Conservation (phyloP, 1,140 invertebrate species). For the Lepidurus couesii region DNA sequence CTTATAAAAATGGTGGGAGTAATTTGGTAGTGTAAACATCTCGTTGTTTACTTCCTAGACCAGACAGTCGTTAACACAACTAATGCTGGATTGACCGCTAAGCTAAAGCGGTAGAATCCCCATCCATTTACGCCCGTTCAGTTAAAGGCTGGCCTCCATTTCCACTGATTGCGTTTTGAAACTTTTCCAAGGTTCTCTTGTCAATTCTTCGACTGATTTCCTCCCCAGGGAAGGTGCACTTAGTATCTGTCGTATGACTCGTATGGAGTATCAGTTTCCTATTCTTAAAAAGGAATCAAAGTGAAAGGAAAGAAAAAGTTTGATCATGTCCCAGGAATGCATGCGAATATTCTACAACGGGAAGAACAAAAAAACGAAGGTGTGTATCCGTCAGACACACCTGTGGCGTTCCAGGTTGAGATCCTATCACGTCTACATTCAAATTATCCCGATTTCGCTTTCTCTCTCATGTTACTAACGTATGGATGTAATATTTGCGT, state of each 20-base stretch:
- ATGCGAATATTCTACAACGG: background rate
- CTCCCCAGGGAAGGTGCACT: background rate
- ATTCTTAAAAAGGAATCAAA: no score
- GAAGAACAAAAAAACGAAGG: background rate
- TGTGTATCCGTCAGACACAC: constrained; percentile 1
- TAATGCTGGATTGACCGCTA: background rate
- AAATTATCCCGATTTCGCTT: background rate
- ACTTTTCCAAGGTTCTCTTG: background rate
- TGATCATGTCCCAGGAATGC: no score
- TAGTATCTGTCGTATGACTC: background rate
- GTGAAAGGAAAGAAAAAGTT: no score
- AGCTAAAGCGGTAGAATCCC: background rate
- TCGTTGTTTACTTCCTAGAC: background rate
- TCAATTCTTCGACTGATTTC: constrained; percentile 1
- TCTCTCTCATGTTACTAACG: constrained; percentile 2
- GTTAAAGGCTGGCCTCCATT: background rate
- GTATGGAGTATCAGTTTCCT: no score
- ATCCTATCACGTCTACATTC: background rate
- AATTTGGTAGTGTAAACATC: constrained; percentile 19
- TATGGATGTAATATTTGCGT: background rate
- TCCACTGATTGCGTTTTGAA: background rate
- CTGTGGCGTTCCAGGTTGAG: background rate
- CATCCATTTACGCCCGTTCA: constrained; percentile 5
- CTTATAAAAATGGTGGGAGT: constrained; percentile 9
- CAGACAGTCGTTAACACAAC: constrained; percentile 15